phyloP scores from a whole-genome alignment of 2,888 invertebrate species.

The Drosophila percnosoma region DNA sequence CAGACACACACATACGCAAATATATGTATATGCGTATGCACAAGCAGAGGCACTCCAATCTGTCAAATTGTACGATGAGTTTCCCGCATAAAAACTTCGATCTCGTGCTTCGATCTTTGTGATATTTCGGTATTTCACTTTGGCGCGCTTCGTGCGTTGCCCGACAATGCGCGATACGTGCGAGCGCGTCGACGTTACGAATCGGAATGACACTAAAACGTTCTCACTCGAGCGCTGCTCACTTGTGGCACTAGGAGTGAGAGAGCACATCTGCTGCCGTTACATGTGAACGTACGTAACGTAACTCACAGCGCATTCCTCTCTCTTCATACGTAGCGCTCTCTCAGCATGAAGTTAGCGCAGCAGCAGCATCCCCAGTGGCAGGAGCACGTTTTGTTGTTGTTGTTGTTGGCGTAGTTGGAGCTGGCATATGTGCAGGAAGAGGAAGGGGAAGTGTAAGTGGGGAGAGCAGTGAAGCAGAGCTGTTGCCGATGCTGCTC shows the following conservation, averaged over 20 bases:
- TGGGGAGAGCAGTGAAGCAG: conserved; percentile 42
- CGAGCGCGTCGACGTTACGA: conserved; percentile 52
- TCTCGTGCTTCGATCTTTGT: conserved; percentile 43
- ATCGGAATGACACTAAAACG: conserved; percentile 43
- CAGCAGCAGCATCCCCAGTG: conserved; percentile 67
- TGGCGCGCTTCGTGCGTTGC: conserved; percentile 30
- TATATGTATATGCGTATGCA: conserved; percentile 1
- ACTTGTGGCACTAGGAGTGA: conserved; percentile 49
- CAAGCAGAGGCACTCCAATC: conserved; percentile 9
- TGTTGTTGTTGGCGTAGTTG: conserved; percentile 22
- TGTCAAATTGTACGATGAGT: conserved; percentile 2
- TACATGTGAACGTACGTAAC: conserved; percentile 8
- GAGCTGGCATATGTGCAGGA: conserved; percentile 70
- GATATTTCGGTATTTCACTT: conserved; percentile 21
- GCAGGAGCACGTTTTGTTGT: conserved; percentile 40
- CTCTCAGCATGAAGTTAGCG: conserved; percentile 32
- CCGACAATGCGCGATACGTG: conserved; percentile 51
- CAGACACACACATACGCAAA: conserved; percentile 9
- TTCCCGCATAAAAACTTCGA: conserved; percentile 51
- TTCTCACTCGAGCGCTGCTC: conserved; percentile 24
- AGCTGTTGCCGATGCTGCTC: conserved; percentile 47
- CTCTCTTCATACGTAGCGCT: conserved; percentile 31
- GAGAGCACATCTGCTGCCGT: conserved; percentile 6
- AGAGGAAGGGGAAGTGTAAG: conserved; percentile 60
- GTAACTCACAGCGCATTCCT: conserved; percentile 14